phyloP scores from a whole-genome alignment of 1,140 invertebrate species.

The Cylas formicarius region DNA sequence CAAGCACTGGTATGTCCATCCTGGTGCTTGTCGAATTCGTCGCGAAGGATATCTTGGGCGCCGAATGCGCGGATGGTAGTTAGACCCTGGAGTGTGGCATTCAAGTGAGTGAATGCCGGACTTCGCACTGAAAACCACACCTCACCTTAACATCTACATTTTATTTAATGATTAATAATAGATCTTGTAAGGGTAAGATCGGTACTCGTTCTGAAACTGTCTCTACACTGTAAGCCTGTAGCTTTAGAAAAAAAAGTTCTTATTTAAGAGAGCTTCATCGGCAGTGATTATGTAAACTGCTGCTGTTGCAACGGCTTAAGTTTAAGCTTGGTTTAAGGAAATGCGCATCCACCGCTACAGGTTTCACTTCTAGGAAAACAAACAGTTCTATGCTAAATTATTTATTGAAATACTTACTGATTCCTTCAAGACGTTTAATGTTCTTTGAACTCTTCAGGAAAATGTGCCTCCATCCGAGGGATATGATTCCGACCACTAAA shows the following conservation, averaged over 20 bases:
- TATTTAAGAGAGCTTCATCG: no score
- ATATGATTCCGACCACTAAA: slow-evolving; percentile 48
- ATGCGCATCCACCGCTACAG: no score
- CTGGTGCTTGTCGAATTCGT: slow-evolving; percentile 63
- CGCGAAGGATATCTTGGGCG: slow-evolving; percentile 60
- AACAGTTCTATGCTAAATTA: slow-evolving; percentile 3
- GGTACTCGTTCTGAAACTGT: no score
- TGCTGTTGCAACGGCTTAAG: no score
- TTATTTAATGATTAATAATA: background rate
- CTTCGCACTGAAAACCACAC: slow-evolving; percentile 52
- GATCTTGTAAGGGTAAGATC: no score
- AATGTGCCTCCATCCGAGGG: slow-evolving; percentile 49
- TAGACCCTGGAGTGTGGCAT: slow-evolving; percentile 69
- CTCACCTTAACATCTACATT: background rate
- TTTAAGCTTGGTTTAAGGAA: no score
- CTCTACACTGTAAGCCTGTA: no score
- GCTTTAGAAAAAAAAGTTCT: no score
- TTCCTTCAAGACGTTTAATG: slow-evolving; percentile 58
- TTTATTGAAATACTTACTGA: slow-evolving; percentile 43
- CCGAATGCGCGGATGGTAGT: slow-evolving; percentile 70
- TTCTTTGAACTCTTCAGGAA: slow-evolving; percentile 58
- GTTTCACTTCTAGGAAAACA: no score
- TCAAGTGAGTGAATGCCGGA: slow-evolving; percentile 76
- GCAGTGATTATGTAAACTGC: no score
- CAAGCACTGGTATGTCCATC: slow-evolving; percentile 58